phyloP scores from a whole-genome alignment of 1,140 invertebrate species.

The Drosophila pandora region DNA sequence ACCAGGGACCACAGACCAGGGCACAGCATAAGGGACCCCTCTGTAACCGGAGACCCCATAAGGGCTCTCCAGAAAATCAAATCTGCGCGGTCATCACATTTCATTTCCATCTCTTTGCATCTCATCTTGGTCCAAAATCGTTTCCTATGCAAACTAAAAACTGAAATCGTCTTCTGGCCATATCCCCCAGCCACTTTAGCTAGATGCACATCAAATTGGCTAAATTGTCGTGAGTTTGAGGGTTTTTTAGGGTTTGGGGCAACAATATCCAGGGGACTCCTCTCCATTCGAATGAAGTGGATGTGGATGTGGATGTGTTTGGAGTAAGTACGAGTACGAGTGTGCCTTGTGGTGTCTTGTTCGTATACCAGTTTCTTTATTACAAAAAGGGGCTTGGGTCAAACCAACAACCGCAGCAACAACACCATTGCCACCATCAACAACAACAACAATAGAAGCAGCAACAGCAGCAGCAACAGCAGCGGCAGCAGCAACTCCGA shows the following conservation, averaged over 20 bases:
- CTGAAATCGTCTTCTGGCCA: conserved; percentile 37
- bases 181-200: conserved; percentile 3
- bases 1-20: neutral
- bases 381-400: conserved; percentile 79
- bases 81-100: conserved; percentile 54
- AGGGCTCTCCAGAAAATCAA: conserved; percentile 44
- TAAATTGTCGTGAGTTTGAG: conserved; percentile 68
- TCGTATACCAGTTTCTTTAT: conserved; percentile 79
- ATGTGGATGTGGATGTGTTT: conserved; percentile 8
- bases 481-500: conserved; percentile 7
- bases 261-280: conserved; percentile 33
- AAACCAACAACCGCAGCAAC: conserved; percentile 66
- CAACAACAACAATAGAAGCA: neutral
- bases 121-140: conserved; percentile 24
- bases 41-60: conserved; percentile 6
- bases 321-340: neutral
- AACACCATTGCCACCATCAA: conserved; percentile 6
- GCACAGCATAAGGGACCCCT: too few species aligned
- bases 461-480: neutral
- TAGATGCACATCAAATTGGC: conserved; percentile 73
- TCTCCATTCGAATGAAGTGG: conserved; percentile 8
- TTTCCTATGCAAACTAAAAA: conserved; percentile 51
- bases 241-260: conserved; percentile 18
- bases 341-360: conserved; percentile 49
- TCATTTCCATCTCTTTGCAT: conserved; percentile 40